Evolutionary conservation across 2,797 vertebrate species (phyloP).

Genomic region (Argyrosomus regius): DNA sequence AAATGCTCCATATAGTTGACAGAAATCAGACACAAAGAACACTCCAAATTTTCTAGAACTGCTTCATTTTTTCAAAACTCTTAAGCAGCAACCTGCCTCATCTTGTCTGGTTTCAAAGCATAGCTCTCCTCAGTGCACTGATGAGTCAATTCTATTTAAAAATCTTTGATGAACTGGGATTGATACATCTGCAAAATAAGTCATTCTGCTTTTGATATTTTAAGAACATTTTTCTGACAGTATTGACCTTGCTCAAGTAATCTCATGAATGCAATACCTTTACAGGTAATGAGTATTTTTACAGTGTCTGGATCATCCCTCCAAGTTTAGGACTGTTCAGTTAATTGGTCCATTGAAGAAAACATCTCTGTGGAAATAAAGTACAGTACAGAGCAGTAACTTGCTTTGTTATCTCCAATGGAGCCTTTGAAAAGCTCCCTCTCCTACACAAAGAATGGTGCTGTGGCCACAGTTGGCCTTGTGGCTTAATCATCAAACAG

Average conservation of each 20-base stretch:
- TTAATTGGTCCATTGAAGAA: background rate
- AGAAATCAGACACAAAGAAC: too few relatives aligned
- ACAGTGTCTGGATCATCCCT: background rate
- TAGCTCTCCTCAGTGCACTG: too few relatives aligned
- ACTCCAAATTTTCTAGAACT: too few relatives aligned
- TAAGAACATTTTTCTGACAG: background rate
- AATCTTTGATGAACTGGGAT: too few relatives aligned
- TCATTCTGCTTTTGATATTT: background rate
- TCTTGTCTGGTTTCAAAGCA: too few relatives aligned
- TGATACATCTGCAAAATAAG: too few relatives aligned
- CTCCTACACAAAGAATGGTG: constrained; percentile 12
- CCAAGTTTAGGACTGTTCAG: background rate
- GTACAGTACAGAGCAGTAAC: background rate
- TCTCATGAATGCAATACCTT: background rate
- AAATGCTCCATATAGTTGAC: too few relatives aligned
- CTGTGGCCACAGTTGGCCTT: constrained; percentile 55
- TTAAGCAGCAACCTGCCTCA: too few relatives aligned
- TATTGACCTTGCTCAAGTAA: background rate
- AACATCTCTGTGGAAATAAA: background rate
- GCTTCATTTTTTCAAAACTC: too few relatives aligned
- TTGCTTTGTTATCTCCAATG: constrained; percentile 16
- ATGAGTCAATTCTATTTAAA: too few relatives aligned
- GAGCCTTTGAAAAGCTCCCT: constrained; percentile 20
- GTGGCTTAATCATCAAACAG: constrained; percentile 72
- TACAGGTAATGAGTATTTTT: background rate